Conservation (phyloP, 2,797 vertebrate species). For the Hoplostethus atlanticus region DNA sequence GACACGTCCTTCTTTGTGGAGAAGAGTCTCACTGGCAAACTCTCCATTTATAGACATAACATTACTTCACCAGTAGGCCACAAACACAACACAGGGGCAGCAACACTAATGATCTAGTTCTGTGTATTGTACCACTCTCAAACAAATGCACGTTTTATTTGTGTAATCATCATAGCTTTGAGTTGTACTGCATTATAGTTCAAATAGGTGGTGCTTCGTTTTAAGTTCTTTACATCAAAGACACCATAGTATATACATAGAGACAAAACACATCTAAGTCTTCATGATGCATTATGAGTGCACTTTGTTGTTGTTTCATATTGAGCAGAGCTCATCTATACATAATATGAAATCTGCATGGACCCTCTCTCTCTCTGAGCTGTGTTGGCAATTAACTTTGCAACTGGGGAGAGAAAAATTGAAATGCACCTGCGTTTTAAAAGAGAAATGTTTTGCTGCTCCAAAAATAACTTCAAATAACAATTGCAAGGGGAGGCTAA, state of each 20-base stretch:
- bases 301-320: neutral
- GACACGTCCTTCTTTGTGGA: slow-evolving; percentile 53
- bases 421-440: slow-evolving; percentile 27
- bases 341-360: neutral
- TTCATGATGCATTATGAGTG: neutral
- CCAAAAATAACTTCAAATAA: slow-evolving; percentile 68
- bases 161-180: slow-evolving; percentile 25
- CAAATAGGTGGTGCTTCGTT: slow-evolving; percentile 5
- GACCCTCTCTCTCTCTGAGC: neutral
- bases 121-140: slow-evolving; percentile 14
- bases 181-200: neutral
- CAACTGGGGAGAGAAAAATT: slow-evolving; percentile 2
- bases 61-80: slow-evolving; percentile 26
- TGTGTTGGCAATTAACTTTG: slow-evolving; percentile 13
- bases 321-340: neutral
- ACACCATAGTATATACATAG: slow-evolving; percentile 11
- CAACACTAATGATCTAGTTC: slow-evolving; percentile 20
- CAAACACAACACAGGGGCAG: neutral
- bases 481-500: slow-evolving; percentile 39
- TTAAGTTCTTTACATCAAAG: slow-evolving; percentile 38
- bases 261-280: neutral
- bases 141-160: slow-evolving; percentile 30
- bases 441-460: slow-evolving; percentile 29
- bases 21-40: slow-evolving; percentile 37
- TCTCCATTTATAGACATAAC: slow-evolving; percentile 53